Evolutionary conservation across 2,113 vertebrate species (phyloP), one percentile per base, ranked within the genome.

Genomic region (Odontesthes bonariensis): DNA sequence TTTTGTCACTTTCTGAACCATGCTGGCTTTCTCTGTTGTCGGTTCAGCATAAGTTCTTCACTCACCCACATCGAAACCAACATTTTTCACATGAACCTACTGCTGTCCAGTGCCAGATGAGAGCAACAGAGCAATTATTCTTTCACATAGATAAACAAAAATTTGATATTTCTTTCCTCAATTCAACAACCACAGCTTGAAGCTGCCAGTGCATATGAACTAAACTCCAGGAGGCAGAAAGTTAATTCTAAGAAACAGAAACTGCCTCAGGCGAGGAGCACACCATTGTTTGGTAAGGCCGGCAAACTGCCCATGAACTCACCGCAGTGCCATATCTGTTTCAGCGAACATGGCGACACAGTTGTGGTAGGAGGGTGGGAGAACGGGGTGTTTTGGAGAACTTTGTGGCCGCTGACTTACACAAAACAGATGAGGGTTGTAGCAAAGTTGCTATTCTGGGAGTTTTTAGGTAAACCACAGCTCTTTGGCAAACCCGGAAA

Each of bases 401-500:
- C 77, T 85, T 78, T 92, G 92, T 73, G 91, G 88, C 84, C 22
- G 1, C 76, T 74, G 54, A 80, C 85, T 92, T 90, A 94, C 85
- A 75, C 59, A 85, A 93, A 91, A 90, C 92, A 94, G 93, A 94
- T 93, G 89, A 92, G 77, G 68, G 19, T 55, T 68, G 77, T 77
- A 76, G 75, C 67, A 76, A 57, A 83, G 81, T 47, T 79, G 78
- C 84, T 91, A 87, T 92, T 92, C 85, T 85, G 83, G 81, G 83
- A 89, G 66, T 61, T 77, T 90, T 86, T 81, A 87, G 89, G 72
- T 88, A 79, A 84, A 77, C 86, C 76, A 51, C 84, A 80, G 81
- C 62, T 73, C 57, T 67, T 52, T 83, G 83, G 86, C 79, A 81
- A 69, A 84, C 74, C 67, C 40, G 46, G 54, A 69, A 83, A 78